A percentile compares a stretch with the other conserved stretches of the same genome.
Conservation (phyloP, 2,113 vertebrate genomes). For the Otolemur garnettii region DNA sequence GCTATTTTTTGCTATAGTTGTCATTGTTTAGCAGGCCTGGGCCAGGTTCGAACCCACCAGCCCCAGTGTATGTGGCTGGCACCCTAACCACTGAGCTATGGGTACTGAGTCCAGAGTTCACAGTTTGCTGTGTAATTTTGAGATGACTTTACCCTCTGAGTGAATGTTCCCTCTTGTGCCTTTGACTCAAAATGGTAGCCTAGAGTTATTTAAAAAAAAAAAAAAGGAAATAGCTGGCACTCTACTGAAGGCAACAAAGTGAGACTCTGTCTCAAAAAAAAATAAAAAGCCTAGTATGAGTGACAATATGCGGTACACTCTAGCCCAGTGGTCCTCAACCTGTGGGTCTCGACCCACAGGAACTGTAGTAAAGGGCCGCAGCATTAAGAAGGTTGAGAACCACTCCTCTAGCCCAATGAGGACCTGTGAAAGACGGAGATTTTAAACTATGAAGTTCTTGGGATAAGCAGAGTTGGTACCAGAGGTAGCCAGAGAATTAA, state of each 20-base stretch:
- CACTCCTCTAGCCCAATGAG: neutral
- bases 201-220: neutral
- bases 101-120: neutral
- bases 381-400: no score
- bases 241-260: no score
- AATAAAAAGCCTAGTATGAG: neutral
- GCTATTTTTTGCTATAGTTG: no score
- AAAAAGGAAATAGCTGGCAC: no score
- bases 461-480: neutral
- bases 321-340: no score
- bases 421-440: neutral
- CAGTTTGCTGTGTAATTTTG: conserved; percentile 5
- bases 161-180: neutral
- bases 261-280: neutral
- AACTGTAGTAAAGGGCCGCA: no score
- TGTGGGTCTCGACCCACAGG: no score
- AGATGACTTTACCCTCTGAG: conserved; percentile 25
- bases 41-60: no score
- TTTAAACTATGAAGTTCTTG: neutral
- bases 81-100: no score
- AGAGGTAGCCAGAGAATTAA: conserved; percentile 13
- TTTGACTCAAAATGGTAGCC: conserved; percentile 38
- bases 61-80: no score
- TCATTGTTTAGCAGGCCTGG: no score
- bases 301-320: neutral